Evolutionary conservation across 2,797 vertebrate species (phyloP).

Genomic region (Pogoniulus pusillus): DNA sequence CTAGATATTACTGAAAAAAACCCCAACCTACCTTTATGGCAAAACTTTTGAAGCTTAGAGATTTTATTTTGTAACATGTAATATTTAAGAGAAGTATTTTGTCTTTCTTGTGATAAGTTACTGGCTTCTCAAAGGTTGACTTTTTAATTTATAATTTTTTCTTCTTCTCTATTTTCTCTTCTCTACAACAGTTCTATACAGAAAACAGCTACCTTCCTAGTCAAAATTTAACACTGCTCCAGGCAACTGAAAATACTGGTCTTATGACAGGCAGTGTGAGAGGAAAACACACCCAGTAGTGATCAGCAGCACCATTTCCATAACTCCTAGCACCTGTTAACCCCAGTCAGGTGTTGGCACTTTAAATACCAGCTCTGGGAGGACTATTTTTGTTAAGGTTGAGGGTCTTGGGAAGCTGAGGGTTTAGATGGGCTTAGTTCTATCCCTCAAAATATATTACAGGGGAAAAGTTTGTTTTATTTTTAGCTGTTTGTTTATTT

Average conservation of each 20-base stretch:
- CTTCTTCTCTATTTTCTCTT: not conserved
- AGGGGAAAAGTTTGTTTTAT: not conserved
- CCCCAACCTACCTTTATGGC: fast-evolving
- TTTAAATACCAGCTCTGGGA: not conserved
- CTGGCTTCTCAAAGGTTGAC: not conserved
- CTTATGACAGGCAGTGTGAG: not conserved
- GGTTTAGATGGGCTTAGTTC: not conserved
- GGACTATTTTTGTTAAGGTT: not conserved
- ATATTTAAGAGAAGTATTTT: not conserved
- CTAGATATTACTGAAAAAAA: not conserved
- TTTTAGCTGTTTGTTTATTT: not conserved
- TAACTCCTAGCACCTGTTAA: conserved; percentile 4
- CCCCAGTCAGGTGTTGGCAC: not conserved
- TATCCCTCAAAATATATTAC: fast-evolving
- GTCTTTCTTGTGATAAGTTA: not conserved
- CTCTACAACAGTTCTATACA: not conserved
- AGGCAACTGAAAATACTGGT: not conserved
- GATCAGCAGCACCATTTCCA: not conserved
- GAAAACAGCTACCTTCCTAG: not conserved
- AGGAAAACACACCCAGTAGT: not conserved
- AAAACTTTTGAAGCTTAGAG: not conserved
- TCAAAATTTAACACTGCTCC: not conserved
- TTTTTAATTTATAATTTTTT: not conserved
- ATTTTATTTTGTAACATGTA: not conserved
- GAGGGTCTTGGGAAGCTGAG: not conserved